phyloP scores from a whole-genome alignment of 2,113 vertebrate species.

The Mesitornis unicolor region DNA sequence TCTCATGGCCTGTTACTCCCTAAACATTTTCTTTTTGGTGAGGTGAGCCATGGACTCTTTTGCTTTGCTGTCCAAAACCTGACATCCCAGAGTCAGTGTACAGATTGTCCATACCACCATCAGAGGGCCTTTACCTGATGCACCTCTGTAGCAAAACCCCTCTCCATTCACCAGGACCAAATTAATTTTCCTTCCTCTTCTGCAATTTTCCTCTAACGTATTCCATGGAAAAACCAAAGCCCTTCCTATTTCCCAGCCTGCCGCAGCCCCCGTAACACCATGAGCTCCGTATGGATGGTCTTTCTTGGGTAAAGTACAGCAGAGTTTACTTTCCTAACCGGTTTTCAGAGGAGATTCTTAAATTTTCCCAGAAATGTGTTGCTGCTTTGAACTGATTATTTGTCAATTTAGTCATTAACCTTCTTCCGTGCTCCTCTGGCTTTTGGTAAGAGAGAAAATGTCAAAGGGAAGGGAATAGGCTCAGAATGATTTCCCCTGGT shows the following conservation, averaged over 20 bases:
- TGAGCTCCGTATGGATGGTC: not conserved
- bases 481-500: constrained; percentile 29
- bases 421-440: constrained; percentile 28
- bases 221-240: not conserved
- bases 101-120: accelerated
- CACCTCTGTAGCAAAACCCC: not conserved
- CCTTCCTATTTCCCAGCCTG: not conserved
- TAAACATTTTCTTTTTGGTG: not conserved
- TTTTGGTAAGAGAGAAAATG: constrained; percentile 39
- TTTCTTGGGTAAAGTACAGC: not conserved
- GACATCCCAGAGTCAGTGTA: not conserved
- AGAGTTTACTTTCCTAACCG: not conserved
- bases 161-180: accelerated
- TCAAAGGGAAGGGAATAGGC: constrained; percentile 16
- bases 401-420: constrained; percentile 42
- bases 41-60: not conserved
- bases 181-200: not conserved
- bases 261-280: not conserved
- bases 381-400: constrained; percentile 40
- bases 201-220: not conserved
- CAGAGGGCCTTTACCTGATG: not conserved
- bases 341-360: not conserved
- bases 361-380: not conserved
- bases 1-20: not conserved
- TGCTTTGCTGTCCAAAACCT: not conserved